Evolutionary conservation across 1,140 invertebrate genomes (phyloP).

Genomic region (Pachyrhynchus sulphureomaculatus): DNA sequence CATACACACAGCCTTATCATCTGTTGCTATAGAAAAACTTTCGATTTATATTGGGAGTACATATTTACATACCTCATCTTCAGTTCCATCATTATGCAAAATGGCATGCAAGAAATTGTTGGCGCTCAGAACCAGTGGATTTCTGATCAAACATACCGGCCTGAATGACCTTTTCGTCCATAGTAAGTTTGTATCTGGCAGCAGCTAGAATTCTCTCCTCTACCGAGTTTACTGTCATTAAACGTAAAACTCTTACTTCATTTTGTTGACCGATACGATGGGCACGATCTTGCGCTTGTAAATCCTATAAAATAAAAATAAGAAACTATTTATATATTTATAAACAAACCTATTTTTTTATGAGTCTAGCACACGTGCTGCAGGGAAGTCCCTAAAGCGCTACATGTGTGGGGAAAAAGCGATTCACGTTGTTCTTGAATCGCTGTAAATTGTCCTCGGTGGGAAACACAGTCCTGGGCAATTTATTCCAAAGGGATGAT

Average conservation of each 20-base stretch:
- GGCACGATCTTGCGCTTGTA: conserved; percentile 98
- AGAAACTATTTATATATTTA: background rate
- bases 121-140: conserved; percentile 93
- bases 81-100: conserved; percentile 89
- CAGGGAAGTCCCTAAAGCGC: too few species aligned
- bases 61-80: conserved; percentile 73
- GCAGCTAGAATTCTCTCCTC: conserved; percentile 97
- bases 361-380: too few species aligned
- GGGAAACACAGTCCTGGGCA: too few species aligned
- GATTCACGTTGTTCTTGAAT: too few species aligned
- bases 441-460: too few species aligned
- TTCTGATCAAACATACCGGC: conserved; percentile 99
- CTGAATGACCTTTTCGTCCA: conserved; percentile 99
- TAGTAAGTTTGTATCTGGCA: conserved; percentile 90
- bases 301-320: conserved; percentile 63
- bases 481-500: too few species aligned
- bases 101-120: conserved; percentile 95
- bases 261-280: conserved; percentile 99
- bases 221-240: conserved; percentile 99
- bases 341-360: too few species aligned
- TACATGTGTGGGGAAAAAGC: too few species aligned
- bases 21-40: too few species aligned
- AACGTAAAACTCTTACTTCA: conserved; percentile 92
- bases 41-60: too few species aligned
- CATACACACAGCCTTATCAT: too few species aligned